Base-by-base conservation (phyloP, 1,140 invertebrate species). In the Tetragonula clypearis region DNA sequence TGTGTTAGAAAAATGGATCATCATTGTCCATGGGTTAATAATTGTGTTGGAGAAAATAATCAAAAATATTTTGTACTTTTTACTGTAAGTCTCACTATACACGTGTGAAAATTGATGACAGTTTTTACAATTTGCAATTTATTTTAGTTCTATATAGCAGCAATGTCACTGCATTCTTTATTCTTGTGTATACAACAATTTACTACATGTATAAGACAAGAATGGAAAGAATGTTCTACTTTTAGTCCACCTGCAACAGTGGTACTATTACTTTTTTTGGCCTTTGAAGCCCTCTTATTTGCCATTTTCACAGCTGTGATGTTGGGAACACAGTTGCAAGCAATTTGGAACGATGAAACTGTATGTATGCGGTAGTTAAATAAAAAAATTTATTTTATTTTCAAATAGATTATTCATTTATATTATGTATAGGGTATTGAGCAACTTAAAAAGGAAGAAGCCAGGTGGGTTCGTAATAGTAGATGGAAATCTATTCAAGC, bases 41-140 rank as follows among this genome's bases (percentile, higher is more conserved):
- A 99, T 94, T 99, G 99, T 95, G 99, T 99, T 11, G 99, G 99
- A 12, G 99, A 99, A 95, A 99, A 98, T 92, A 99, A 99, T 96
- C 99, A 99, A 96, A 99, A 99, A 95, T 99, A 98, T 95, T 99
- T 99, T 96, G 99, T 99, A 87, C 95, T 99, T 74, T 99, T 99
- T 95, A 99, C 99, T 78, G 99, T 99, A 96, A 97, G 97, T 96
- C 80, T 82, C 77, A 26, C 80, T 26, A 11, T 60, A 19, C n/a
- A 58, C 49, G 15, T 17, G 8, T 60, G 19, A 0, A 23, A 72
- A 30, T 17, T 14, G 6, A 19, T n/a, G 12, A 21, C 23, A 11
- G 26, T 21, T 23, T 72, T 6, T n/a, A 68, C 53, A 60, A 1
- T 75, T 41, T 80, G 0, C 19, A 53, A 60, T 77, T 26, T 77